Evolutionary conservation across 2,797 vertebrate genomes (phyloP).

Genomic region (Erpetoichthys calabaricus): DNA sequence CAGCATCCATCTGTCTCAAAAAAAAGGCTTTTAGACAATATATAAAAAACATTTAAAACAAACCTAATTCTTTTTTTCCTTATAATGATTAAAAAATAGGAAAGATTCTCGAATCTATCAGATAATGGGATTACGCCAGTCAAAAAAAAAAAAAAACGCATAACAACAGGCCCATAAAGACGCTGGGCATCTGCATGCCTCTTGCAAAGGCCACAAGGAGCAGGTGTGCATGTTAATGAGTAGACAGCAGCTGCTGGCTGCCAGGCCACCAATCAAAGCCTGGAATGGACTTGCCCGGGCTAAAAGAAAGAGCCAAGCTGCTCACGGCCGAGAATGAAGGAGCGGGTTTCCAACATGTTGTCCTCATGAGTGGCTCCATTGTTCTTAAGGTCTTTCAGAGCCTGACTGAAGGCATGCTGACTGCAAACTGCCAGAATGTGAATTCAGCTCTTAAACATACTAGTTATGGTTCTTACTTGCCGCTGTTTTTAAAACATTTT

Average conservation of each 20-base stretch:
- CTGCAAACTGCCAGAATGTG: constrained; percentile 28
- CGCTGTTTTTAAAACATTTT: background rate
- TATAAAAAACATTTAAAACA: background rate
- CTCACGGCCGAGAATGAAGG: constrained; percentile 32
- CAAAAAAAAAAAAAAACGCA: constrained; percentile 19
- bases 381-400: constrained; percentile 33
- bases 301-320: constrained; percentile 31
- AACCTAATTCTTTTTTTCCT: background rate
- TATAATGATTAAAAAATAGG: constrained; percentile 27
- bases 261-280: constrained; percentile 17
- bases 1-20: too few relatives aligned
- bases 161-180: constrained; percentile 25
- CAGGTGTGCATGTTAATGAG: constrained; percentile 88
- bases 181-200: constrained; percentile 55
- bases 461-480: constrained; percentile 19
- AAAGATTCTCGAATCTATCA: constrained; percentile 24
- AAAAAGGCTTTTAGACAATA: background rate
- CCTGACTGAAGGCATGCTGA: constrained; percentile 34
- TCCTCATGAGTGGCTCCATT: constrained; percentile 55
- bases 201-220: constrained; percentile 66
- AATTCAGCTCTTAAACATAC: constrained; percentile 48
- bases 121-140: constrained; percentile 32
- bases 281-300: constrained; percentile 27
- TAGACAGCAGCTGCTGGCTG: constrained; percentile 62
- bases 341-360: constrained; percentile 26